These are phyloP conservation scores for Diaphora mendica DNA, from an alignment of 2,888 invertebrate genomes.

Conservation along the genomic window DNA sequence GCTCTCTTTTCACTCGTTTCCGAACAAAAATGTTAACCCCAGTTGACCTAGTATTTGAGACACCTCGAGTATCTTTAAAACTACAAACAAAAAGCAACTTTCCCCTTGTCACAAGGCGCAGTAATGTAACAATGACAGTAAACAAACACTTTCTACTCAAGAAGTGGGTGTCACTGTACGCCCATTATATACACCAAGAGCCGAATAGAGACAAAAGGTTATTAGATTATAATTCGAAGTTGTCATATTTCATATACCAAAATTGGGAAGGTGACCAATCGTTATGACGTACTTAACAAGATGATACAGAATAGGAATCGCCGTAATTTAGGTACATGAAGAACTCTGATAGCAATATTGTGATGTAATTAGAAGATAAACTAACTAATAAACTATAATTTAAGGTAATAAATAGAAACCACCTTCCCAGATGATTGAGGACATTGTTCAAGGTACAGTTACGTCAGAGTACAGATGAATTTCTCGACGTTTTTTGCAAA, in stretches of 20 bases:
- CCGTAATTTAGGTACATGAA: neutral
- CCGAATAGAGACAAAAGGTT: conserved; percentile 74
- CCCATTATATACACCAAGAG: conserved; percentile 79
- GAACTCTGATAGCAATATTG: neutral
- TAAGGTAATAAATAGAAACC: conserved; percentile 54
- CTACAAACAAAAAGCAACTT: conserved; percentile 73
- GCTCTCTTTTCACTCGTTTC: conserved; percentile 6
- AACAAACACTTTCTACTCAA: conserved; percentile 74
- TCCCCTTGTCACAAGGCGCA: conserved; percentile 62
- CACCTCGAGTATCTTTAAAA: conserved; percentile 59
- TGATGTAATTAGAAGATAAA: neutral
- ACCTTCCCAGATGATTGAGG: conserved; percentile 67
- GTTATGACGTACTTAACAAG: neutral
- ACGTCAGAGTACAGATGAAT: conserved; percentile 61
- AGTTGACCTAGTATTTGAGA: conserved; percentile 11
- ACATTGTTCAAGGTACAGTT: conserved; percentile 65
- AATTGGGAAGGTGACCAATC: conserved; percentile 16
- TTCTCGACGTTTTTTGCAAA: conserved; percentile 65
- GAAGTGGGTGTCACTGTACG: conserved; percentile 74
- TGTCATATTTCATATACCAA: conserved; percentile 27
- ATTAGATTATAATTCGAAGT: conserved; percentile 36
- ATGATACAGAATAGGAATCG: neutral
- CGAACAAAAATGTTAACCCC: conserved; percentile 33
- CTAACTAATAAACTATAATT: neutral
- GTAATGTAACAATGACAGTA: conserved; percentile 62